phyloP scores from a whole-genome alignment of 2,113 vertebrate species.

The Scomber colias region DNA sequence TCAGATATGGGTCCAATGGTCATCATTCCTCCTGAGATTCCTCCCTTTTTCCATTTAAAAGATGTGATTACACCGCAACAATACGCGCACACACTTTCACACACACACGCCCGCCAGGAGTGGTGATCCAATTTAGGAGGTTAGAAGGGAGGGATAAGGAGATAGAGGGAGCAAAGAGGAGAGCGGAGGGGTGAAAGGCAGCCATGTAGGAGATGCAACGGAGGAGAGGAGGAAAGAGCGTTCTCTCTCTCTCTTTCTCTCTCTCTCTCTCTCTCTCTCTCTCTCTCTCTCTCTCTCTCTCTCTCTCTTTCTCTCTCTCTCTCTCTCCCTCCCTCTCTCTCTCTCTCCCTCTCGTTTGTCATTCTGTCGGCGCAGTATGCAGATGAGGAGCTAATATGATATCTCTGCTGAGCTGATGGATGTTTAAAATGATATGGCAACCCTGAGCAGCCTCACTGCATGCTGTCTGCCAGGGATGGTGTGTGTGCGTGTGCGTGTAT shows the following conservation, averaged over 20 bases:
- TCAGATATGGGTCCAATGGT: conserved; percentile 65
- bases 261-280: conserved; percentile 41
- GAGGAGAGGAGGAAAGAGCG: conserved; percentile 9
- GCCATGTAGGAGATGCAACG: conserved; percentile 49
- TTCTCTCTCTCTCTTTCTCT: neutral
- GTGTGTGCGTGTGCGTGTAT: conserved; percentile 33
- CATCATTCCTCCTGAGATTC: conserved; percentile 73
- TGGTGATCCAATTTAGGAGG: conserved; percentile 74
- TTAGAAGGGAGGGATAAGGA: conserved; percentile 71
- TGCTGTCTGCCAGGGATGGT: conserved; percentile 56
- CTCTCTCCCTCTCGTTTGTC: conserved; percentile 81
- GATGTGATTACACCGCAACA: conserved; percentile 76
- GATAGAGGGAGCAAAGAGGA: conserved; percentile 58
- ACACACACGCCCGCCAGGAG: conserved; percentile 27
- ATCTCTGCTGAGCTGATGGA: conserved; percentile 82
- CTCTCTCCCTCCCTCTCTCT: conserved; percentile 35
- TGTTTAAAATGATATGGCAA: conserved; percentile 79
- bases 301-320: conserved; percentile 3
- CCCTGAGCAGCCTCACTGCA: conserved; percentile 68
- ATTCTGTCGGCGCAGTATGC: conserved; percentile 80
- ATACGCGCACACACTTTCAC: conserved; percentile 45
- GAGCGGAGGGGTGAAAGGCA: conserved; percentile 39
- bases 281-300: conserved; percentile 20
- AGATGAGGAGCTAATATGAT: conserved; percentile 84
- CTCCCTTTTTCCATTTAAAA: conserved; percentile 76